These are phyloP conservation scores for Pteronura brasiliensis DNA, from an alignment of 2,113 vertebrate species.

Conservation along the genomic window DNA sequence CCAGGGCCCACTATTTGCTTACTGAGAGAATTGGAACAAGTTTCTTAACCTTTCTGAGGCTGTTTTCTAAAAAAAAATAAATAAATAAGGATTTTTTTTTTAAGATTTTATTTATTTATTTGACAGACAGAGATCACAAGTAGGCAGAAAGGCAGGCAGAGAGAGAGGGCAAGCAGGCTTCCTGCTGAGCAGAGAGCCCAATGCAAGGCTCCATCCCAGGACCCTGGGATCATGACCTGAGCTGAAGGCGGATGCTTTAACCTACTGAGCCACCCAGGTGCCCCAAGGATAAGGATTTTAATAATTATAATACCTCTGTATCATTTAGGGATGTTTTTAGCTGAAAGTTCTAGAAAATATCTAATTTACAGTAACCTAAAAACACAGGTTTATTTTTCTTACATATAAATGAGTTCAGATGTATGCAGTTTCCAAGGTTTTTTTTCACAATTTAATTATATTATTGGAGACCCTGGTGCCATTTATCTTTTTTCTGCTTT, in stretches of 20 bases:
- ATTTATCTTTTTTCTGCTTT: neutral
- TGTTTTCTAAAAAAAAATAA: neutral
- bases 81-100: neutral
- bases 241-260: too few relatives aligned
- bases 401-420: neutral
- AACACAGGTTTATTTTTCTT: neutral
- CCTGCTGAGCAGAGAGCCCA: too few relatives aligned
- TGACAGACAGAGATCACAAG: too few relatives aligned
- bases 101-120: too few relatives aligned
- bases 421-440: neutral
- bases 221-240: too few relatives aligned
- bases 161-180: too few relatives aligned
- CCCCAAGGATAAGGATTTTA: neutral
- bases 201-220: too few relatives aligned
- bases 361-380: neutral
- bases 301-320: neutral
- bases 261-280: too few relatives aligned
- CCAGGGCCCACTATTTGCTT: neutral
- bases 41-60: neutral
- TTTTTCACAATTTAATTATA: neutral
- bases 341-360: neutral
- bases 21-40: neutral
- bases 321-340: neutral
- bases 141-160: too few relatives aligned
- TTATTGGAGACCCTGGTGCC: neutral